Percentiles rank a stretch among this genome's conserved stretches.
Conservation (phyloP, 2,113 vertebrate species). For the Natator depressus region DNA sequence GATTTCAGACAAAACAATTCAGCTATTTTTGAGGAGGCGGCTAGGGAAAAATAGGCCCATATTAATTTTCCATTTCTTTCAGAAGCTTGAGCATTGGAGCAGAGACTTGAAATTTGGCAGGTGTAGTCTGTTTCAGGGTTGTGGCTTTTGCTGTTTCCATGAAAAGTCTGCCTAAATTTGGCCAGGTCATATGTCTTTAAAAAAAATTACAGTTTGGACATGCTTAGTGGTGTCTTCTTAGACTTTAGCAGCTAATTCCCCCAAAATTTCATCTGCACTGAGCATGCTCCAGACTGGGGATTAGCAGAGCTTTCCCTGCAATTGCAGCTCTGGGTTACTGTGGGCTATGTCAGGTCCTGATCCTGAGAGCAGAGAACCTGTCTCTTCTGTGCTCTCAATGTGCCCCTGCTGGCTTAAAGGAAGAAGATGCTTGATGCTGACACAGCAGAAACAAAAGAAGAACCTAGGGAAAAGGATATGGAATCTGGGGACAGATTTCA, state of each 20-base stretch:
- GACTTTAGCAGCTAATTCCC: not conserved
- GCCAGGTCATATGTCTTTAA: not conserved
- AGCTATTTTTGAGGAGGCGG: not conserved
- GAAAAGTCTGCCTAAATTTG: not conserved
- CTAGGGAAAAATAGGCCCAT: not conserved
- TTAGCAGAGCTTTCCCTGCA: not conserved
- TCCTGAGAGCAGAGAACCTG: not conserved
- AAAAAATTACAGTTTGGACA: not conserved
- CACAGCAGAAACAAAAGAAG: not conserved
- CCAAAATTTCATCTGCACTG: not conserved
- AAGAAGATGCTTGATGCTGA: not conserved
- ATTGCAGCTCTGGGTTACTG: not conserved
- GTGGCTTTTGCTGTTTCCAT: not conserved
- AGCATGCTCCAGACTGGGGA: not conserved
- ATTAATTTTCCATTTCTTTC: not conserved
- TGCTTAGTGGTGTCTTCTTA: not conserved
- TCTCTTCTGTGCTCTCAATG: not conserved
- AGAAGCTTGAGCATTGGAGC: not conserved
- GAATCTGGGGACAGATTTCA: not conserved
- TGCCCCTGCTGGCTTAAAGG: not conserved
- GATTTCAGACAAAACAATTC: not conserved
- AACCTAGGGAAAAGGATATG: not conserved
- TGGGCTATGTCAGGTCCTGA: not conserved
- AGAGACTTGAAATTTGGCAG: not conserved
- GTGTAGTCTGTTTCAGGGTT: not conserved